Conservation (phyloP, 2,797 vertebrate species). For the Hapalemur alaotrensis region DNA sequence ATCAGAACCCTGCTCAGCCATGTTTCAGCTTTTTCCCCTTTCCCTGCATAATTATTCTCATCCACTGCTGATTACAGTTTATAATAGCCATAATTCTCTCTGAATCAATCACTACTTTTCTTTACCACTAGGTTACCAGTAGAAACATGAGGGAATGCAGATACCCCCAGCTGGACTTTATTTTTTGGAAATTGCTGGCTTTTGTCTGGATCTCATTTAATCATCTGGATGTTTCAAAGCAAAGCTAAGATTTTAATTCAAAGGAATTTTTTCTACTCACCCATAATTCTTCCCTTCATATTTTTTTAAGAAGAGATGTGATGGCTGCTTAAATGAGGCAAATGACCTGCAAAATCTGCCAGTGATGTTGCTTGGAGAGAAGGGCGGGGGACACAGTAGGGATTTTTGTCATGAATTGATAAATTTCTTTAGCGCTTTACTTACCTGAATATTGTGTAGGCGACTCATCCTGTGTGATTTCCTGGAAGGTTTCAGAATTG, state of each 20-base stretch:
- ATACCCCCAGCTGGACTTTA: slow-evolving; percentile 75
- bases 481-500: background rate
- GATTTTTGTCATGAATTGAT: background rate
- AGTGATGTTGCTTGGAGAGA: background rate
- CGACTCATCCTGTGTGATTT: background rate
- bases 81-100: slow-evolving; percentile 88
- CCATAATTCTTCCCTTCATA: slow-evolving; percentile 54
- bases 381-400: background rate
- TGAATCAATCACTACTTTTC: slow-evolving; percentile 84
- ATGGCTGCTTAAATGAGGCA: slow-evolving; percentile 39
- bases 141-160: slow-evolving; percentile 79
- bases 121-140: slow-evolving; percentile 82
- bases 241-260: slow-evolving; percentile 73
- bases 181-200: slow-evolving; percentile 74
- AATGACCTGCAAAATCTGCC: slow-evolving; percentile 26
- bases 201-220: slow-evolving; percentile 79
- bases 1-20: slow-evolving; percentile 86
- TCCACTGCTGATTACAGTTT: slow-evolving; percentile 86
- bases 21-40: slow-evolving; percentile 79
- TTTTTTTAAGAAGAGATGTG: background rate
- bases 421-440: background rate
- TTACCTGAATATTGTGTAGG: background rate
- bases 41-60: slow-evolving; percentile 86
- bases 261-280: slow-evolving; percentile 39
- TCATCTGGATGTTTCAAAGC: slow-evolving; percentile 77